Evolutionary conservation across 2,888 invertebrate species (phyloP).

Genomic region (Acleris laterana): DNA sequence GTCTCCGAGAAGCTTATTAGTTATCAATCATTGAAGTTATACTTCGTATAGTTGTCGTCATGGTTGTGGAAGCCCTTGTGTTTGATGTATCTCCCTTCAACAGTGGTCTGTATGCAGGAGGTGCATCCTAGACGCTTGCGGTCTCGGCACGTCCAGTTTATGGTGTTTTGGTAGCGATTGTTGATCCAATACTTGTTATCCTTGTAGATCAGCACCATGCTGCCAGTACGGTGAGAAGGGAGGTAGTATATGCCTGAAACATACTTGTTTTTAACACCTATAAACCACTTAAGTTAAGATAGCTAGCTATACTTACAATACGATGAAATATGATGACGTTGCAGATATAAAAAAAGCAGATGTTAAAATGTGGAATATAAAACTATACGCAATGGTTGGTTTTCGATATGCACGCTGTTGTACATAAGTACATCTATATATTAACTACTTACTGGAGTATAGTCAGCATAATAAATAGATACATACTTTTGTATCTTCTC

Average conservation of each 20-base stretch:
- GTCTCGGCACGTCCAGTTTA: slow-evolving; percentile 79
- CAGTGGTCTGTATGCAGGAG: slow-evolving; percentile 76
- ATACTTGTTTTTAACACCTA: slow-evolving; percentile 36
- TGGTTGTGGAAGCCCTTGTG: slow-evolving; percentile 78
- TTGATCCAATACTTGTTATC: slow-evolving; percentile 82
- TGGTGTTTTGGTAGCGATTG: slow-evolving; percentile 78
- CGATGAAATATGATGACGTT: too few species aligned
- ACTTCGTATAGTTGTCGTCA: slow-evolving; percentile 77
- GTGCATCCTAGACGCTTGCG: slow-evolving; percentile 74
- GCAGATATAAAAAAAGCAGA: too few species aligned
- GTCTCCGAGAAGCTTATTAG: too few species aligned
- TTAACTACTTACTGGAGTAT: too few species aligned
- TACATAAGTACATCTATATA: too few species aligned
- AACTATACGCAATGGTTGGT: too few species aligned
- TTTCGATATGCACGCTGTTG: too few species aligned
- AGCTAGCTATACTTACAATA: too few species aligned
- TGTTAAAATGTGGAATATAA: too few species aligned
- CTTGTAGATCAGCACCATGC: slow-evolving; percentile 79
- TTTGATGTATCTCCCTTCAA: slow-evolving; percentile 75
- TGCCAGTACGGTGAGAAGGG: slow-evolving; percentile 78
- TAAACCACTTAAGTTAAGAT: not conserved
- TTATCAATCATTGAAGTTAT: slow-evolving; percentile 77
- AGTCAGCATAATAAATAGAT: too few species aligned
- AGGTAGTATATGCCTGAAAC: slow-evolving; percentile 74
- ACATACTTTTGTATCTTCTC: too few species aligned